Percentiles rank a stretch among this genome's conserved stretches.
Conservation (phyloP, 2,888 invertebrate species). For the Brachyptera risi region DNA sequence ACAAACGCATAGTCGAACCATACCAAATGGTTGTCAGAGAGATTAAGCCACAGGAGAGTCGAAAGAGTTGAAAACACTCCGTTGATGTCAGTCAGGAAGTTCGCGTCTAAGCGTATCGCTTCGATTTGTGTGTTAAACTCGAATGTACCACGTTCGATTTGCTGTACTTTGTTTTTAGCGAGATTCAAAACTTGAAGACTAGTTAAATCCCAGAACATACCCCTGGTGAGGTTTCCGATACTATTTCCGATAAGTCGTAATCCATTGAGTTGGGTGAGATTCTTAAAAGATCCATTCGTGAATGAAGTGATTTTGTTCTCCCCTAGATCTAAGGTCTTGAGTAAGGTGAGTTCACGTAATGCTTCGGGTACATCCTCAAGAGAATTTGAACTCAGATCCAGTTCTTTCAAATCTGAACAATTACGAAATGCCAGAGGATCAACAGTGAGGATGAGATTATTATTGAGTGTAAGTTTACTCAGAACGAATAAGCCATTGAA, state of each 20-base stretch:
- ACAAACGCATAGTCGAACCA: conserved; percentile 94
- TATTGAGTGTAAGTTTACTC: conserved; percentile 78
- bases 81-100: conserved; percentile 83
- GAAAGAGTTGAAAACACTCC: conserved; percentile 82
- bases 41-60: conserved; percentile 80
- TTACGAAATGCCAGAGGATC: conserved; percentile 81
- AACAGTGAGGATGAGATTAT: conserved; percentile 75
- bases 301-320: conserved; percentile 86
- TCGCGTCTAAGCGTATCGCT: conserved; percentile 83
- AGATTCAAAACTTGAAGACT: conserved; percentile 82
- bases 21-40: conserved; percentile 85
- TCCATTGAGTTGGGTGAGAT: conserved; percentile 81
- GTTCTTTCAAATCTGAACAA: conserved; percentile 81
- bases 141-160: conserved; percentile 79
- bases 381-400: conserved; percentile 85
- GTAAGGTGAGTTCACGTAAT: conserved; percentile 70
- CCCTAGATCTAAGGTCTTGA: conserved; percentile 86
- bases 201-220: conserved; percentile 83
- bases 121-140: conserved; percentile 75
- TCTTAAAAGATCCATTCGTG: conserved; percentile 78
- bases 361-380: conserved; percentile 77
- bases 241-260: conserved; percentile 86
- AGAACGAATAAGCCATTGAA: conserved; percentile 81
- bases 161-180: conserved; percentile 83
- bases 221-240: conserved; percentile 76